A percentile compares a stretch with the other conserved stretches of the same genome.
Conservation (phyloP, 2,888 invertebrate genomes). For the Mycogona germanica region DNA sequence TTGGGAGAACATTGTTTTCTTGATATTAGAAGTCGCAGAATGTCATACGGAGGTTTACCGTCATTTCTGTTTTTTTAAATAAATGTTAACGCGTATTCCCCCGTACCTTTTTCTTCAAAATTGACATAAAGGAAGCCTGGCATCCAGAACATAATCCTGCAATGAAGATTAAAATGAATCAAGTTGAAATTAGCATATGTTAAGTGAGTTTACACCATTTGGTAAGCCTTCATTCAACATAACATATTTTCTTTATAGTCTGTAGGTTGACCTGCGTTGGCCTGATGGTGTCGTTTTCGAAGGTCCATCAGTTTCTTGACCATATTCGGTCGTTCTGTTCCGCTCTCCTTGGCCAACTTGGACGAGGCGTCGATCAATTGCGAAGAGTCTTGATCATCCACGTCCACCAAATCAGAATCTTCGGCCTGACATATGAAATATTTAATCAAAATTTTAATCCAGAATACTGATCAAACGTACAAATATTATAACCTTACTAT, state of each 20-base stretch:
- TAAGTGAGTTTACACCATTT: no score
- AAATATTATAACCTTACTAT: background rate
- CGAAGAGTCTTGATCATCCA: conserved; percentile 7
- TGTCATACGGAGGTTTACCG: no score
- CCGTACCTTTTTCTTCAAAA: conserved; percentile 16
- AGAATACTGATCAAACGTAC: background rate
- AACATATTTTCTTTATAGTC: no score
- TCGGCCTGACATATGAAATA: background rate
- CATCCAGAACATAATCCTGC: conserved; percentile 14
- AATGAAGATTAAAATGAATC: background rate
- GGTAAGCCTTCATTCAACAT: no score
- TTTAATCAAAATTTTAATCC: background rate
- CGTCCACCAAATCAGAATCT: background rate
- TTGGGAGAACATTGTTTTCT: no score
- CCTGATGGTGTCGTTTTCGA: conserved; percentile 8
- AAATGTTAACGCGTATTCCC: no score
- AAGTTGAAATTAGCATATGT: no score
- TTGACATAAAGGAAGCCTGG: conserved; percentile 12
- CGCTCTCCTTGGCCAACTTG: background rate
- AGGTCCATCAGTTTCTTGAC: conserved; percentile 15
- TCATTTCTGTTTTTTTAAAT: no score
- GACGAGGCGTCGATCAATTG: conserved; percentile 1
- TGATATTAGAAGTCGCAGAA: no score
- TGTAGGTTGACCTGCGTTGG: background rate
- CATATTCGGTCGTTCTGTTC: conserved; percentile 5